phyloP scores from a whole-genome alignment of 2,888 invertebrate genomes.

The Cyclophora albipunctata region DNA sequence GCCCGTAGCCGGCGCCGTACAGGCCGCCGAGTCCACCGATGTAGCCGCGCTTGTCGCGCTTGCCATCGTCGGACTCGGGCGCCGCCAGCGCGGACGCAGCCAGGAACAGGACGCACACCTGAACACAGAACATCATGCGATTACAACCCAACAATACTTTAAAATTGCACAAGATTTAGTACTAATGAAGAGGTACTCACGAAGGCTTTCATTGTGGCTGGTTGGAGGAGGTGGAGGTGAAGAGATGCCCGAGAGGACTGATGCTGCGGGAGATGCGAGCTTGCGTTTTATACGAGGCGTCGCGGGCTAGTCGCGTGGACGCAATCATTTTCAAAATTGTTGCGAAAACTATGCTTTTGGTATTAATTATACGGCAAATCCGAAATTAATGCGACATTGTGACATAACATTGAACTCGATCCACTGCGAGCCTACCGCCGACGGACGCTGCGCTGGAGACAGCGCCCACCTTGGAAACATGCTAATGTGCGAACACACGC shows the following conservation, averaged over 20 bases:
- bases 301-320: constrained; percentile 7
- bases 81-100: constrained; percentile 28
- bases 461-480: neutral
- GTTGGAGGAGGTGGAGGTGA: constrained; percentile 11
- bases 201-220: constrained; percentile 31
- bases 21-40: constrained; percentile 9
- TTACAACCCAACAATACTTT: neutral
- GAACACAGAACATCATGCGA: neutral
- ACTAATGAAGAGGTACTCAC: constrained; percentile 24
- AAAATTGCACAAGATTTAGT: too few relatives aligned
- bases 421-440: too few relatives aligned
- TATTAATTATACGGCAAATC: constrained; percentile 11
- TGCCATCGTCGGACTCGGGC: constrained; percentile 20
- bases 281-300: constrained; percentile 20
- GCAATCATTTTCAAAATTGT: constrained; percentile 24
- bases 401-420: constrained; percentile 3
- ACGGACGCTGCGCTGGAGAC: neutral
- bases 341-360: constrained; percentile 19
- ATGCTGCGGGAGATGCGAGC: constrained; percentile 9
- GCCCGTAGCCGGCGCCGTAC: constrained; percentile 13
- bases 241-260: constrained; percentile 12
- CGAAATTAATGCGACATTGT: constrained; percentile 11
- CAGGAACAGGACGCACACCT: constrained; percentile 33
- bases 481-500: too few relatives aligned
- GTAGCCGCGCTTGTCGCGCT: constrained; percentile 37